A percentile compares a stretch with the other conserved stretches of the same genome.
phyloP scores from a whole-genome alignment of 2,113 vertebrate genomes.

The Uropsilus gracilis region DNA sequence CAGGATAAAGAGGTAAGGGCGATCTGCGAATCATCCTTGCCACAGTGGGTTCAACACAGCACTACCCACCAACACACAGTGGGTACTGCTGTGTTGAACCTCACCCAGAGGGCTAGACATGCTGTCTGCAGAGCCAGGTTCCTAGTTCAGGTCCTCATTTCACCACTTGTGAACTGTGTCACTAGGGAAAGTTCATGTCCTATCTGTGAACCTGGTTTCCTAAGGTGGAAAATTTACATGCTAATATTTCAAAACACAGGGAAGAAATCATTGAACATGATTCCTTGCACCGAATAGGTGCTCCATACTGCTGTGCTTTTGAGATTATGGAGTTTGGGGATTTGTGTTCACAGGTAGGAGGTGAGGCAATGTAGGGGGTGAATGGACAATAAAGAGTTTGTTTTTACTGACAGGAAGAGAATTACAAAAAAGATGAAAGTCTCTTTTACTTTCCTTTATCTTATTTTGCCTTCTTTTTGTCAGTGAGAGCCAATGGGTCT shows the following conservation, averaged over 20 bases:
- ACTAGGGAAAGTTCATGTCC: neutral
- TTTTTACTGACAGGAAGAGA: neutral
- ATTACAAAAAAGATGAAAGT: neutral
- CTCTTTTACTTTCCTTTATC: no score
- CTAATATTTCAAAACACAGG: neutral
- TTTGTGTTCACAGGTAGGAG: neutral
- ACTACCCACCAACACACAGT: no score
- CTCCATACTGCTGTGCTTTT: neutral
- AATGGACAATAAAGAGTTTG: neutral
- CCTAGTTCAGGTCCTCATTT: neutral
- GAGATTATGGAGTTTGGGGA: neutral
- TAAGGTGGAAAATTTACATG: neutral
- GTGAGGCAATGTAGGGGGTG: neutral
- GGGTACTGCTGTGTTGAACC: rapidly evolving
- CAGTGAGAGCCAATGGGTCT: neutral
- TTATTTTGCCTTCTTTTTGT: no score
- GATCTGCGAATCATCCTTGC: rapidly evolving
- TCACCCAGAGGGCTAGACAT: rapidly evolving
- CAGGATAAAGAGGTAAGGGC: conserved; percentile 94
- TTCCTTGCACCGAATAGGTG: neutral
- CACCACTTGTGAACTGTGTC: neutral
- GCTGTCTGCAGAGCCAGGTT: neutral
- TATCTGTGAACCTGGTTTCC: neutral
- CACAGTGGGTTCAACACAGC: neutral
- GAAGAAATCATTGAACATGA: neutral